phyloP scores from a whole-genome alignment of 2,797 vertebrate species.

The Galago senegalensis region DNA sequence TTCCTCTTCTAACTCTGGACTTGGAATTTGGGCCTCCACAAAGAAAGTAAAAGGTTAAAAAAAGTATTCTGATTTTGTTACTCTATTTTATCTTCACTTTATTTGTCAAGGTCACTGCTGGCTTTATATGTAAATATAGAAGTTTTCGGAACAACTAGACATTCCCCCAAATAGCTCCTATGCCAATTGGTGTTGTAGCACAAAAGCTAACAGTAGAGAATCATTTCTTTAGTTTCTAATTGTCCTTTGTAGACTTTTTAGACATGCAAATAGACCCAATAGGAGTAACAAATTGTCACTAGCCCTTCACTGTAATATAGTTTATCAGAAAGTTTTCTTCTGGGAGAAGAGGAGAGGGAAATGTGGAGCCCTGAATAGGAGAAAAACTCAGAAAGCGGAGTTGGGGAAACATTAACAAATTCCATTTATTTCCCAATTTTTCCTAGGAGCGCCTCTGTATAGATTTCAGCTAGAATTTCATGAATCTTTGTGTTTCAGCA shows the following conservation, averaged over 20 bases:
- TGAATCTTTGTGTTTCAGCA: slow-evolving; percentile 52
- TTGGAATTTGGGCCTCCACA: not conserved
- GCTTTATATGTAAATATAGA: not conserved
- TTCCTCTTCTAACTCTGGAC: not conserved
- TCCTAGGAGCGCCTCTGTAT: not conserved
- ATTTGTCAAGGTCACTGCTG: not conserved
- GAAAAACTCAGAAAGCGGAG: not conserved
- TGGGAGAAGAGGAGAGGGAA: not conserved
- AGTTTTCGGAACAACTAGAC: not conserved
- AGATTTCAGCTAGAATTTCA: slow-evolving; percentile 52
- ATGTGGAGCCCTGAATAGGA: not conserved
- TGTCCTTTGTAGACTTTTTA: not conserved
- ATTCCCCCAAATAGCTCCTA: not conserved
- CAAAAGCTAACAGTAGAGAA: not conserved
- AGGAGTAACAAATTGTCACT: slow-evolving; percentile 33
- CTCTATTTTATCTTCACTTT: not conserved
- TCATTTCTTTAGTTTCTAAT: slow-evolving; percentile 41
- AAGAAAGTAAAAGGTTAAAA: slow-evolving; percentile 8
- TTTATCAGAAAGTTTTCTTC: slow-evolving; percentile 55
- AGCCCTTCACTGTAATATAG: not conserved
- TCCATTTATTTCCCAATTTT: slow-evolving; percentile 62
- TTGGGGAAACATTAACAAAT: slow-evolving; percentile 44
- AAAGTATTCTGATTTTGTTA: not conserved
- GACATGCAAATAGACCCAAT: slow-evolving; percentile 41
- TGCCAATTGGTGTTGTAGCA: not conserved